phyloP scores from a whole-genome alignment of 1,140 invertebrate species.

The Acyrthosiphon pisum region DNA sequence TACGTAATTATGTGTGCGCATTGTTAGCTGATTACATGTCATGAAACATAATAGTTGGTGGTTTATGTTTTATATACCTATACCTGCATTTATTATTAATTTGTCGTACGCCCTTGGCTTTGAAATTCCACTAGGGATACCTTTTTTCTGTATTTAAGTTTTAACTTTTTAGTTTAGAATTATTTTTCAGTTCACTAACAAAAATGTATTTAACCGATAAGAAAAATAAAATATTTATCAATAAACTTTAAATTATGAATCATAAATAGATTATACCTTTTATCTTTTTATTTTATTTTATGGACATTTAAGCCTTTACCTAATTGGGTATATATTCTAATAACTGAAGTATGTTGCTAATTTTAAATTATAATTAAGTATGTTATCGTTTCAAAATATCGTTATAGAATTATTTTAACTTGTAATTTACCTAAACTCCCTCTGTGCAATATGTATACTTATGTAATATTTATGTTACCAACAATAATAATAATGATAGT shows the following conservation, averaged over 20 bases:
- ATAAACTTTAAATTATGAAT: not conserved
- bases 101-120: not conserved
- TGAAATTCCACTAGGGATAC: not conserved
- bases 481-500: not conserved
- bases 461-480: not conserved
- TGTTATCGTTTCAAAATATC: not conserved
- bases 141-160: not conserved
- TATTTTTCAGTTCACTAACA: not conserved
- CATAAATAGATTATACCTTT: not conserved
- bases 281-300: not conserved
- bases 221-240: not conserved
- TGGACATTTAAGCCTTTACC: no score
- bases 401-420: not conserved
- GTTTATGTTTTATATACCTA: not conserved
- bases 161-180: not conserved
- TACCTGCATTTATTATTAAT: not conserved
- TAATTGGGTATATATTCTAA: not conserved
- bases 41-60: not conserved
- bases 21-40: not conserved
- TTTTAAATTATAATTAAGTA: not conserved
- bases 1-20: not conserved
- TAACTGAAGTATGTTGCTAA: not conserved
- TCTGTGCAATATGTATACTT: not conserved
- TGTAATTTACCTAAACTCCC: not conserved
- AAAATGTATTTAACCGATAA: not conserved